Base-by-base conservation (phyloP, 2,888 invertebrate species). In the Spisula subtruncata region DNA sequence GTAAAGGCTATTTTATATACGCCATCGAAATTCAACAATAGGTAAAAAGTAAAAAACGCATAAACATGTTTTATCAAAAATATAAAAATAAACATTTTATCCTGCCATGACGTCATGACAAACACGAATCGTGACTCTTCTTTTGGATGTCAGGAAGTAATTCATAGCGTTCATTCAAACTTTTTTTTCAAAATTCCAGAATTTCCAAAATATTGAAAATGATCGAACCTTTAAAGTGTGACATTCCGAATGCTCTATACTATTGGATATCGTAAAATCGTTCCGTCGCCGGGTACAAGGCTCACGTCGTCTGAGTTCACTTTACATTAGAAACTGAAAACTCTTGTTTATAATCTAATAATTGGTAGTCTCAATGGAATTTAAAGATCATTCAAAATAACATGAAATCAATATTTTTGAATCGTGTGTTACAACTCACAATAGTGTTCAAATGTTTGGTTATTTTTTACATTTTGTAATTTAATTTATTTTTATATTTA, bases 301-400 rank as follows among this genome's bases (percentile, higher is more conserved):
- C 56, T 41, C 41, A 75, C 75, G 35, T 32, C 16, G 32, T 29
- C 18, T 32, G 32, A 12, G 18, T 12, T 16, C 32, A 18, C 0
- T 35, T 4, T 60, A 86, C 18, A 25, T 79, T 91, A 81, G 90
- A 85, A 83, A 91, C 89, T 25, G 66, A 89, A 89, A 89, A 81
- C 86, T 88, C 87, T 88, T 91, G 91, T 91, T 91, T 91, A 82
- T 85, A 46, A 66, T 83, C 66, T 87, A 71, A 86, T 83, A 81
- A 84, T 84, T 46, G 75, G 75, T 84, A 84, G 29, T 41, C 12
- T 32, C 29, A 48, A 66, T 25, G 60, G n/a, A 25, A 71, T 16
- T 14, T 29, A 35, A 66, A 46, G 56, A 56, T 66, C 32, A 20
- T 20, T 60, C 20, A 71, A 66, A 66, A 66, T 66, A 25, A n/a